Conservation (phyloP, 2,113 vertebrate genomes). For the Phasianus colchicus region DNA sequence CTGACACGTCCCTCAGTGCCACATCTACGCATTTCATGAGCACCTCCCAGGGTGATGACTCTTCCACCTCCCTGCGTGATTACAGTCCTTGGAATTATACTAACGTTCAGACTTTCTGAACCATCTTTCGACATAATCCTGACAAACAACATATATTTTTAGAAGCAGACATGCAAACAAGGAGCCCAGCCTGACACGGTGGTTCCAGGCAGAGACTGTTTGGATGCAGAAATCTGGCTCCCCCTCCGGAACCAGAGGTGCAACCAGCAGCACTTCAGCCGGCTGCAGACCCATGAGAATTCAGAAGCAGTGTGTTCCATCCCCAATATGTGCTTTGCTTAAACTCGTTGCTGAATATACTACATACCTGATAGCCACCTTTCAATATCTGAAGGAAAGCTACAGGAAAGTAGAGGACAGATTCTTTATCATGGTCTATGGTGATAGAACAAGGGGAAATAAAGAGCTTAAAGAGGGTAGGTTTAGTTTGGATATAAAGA, state of each 20-base stretch:
- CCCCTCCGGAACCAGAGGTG: rapidly evolving
- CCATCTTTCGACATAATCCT: background rate
- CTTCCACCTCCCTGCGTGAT: too few species aligned
- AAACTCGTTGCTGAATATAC: background rate
- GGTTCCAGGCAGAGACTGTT: background rate
- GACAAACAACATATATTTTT: background rate
- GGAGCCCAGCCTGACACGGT: background rate
- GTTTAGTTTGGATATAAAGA: too few species aligned
- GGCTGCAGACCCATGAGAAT: background rate
- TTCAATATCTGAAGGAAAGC: too few species aligned
- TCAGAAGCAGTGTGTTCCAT: background rate
- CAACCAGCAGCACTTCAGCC: background rate
- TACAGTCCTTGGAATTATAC: background rate
- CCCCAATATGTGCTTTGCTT: background rate
- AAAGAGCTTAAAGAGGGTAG: too few species aligned
- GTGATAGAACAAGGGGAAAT: too few species aligned
- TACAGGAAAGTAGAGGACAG: too few species aligned
- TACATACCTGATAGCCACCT: too few species aligned
- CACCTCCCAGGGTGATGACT: too few species aligned
- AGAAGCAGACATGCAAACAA: background rate
- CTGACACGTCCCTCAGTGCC: too few species aligned
- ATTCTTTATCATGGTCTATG: too few species aligned
- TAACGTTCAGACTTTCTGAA: background rate
- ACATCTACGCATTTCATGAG: too few species aligned
- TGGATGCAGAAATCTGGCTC: background rate